phyloP scores from a whole-genome alignment of 1,140 invertebrate genomes.

The Hermetia illucens region DNA sequence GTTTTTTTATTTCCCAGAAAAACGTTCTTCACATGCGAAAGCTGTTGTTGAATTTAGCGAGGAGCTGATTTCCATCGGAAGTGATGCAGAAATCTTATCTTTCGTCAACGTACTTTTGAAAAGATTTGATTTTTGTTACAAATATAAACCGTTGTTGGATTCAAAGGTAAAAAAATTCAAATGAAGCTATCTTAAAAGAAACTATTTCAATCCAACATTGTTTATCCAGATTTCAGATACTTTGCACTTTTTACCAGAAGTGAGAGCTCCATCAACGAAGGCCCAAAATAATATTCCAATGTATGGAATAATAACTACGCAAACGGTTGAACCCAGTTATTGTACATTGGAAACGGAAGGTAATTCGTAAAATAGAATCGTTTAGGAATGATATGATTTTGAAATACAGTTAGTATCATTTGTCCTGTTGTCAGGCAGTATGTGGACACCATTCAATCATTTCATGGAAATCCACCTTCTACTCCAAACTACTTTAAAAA shows the following conservation, averaged over 20 bases:
- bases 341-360: constrained; percentile 38
- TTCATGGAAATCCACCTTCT: too few species aligned
- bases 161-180: constrained; percentile 17
- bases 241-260: constrained; percentile 34
- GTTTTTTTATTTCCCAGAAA: constrained; percentile 12
- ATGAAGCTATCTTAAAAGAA: constrained; percentile 21
- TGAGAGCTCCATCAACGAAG: constrained; percentile 27
- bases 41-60: constrained; percentile 42
- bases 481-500: too few species aligned
- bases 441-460: too few species aligned
- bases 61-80: constrained; percentile 44
- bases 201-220: constrained; percentile 18
- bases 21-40: constrained; percentile 27
- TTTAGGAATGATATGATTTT: background rate
- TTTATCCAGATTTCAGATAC: constrained; percentile 31
- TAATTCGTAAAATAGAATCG: constrained; percentile 12
- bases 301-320: constrained; percentile 38
- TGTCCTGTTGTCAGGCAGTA: too few species aligned
- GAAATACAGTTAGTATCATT: constrained; percentile 2
- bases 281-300: constrained; percentile 30
- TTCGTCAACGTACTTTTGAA: constrained; percentile 45
- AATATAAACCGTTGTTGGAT: constrained; percentile 33
- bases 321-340: constrained; percentile 38
- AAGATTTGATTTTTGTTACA: constrained; percentile 42
- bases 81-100: constrained; percentile 50